Percentiles rank a stretch among this genome's conserved stretches.
Evolutionary conservation across 2,797 vertebrate genomes (phyloP).

Genomic region (Pelobates cultripes): DNA sequence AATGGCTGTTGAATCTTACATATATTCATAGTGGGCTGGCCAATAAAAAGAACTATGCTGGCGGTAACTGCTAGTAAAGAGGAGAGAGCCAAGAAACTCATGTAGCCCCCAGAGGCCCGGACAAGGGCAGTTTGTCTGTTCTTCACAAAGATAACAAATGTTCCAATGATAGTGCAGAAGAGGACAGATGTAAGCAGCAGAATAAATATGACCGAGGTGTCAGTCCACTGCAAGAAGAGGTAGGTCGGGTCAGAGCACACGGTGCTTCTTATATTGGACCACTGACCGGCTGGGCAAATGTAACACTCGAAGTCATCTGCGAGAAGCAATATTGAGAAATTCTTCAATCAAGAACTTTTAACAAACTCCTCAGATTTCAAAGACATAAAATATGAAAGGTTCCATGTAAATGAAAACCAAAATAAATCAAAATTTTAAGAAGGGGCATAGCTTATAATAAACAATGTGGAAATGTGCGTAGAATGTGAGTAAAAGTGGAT

Average conservation of each 20-base stretch:
- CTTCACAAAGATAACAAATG: slow-evolving; percentile 70
- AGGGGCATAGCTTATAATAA: too few relatives aligned
- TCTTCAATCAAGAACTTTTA: neutral
- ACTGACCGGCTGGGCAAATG: slow-evolving; percentile 74
- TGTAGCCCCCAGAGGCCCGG: slow-evolving; percentile 73
- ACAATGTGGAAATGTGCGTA: too few relatives aligned
- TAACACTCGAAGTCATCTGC: slow-evolving; percentile 65
- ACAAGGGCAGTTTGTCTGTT: slow-evolving; percentile 73
- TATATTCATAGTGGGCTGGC: slow-evolving; percentile 66
- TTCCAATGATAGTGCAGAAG: slow-evolving; percentile 60
- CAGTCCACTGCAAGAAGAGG: slow-evolving; percentile 74
- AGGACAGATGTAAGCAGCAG: slow-evolving; percentile 59
- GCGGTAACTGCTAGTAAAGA: slow-evolving; percentile 71
- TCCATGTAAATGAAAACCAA: too few relatives aligned
- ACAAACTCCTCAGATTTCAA: neutral
- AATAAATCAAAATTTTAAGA: too few relatives aligned
- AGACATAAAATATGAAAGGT: too few relatives aligned
- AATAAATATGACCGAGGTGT: slow-evolving; percentile 67
- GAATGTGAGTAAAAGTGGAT: too few relatives aligned
- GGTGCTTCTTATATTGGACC: slow-evolving; percentile 77
- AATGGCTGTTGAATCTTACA: slow-evolving; percentile 77
- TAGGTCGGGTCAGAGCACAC: slow-evolving; percentile 74
- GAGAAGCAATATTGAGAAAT: neutral
- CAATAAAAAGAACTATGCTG: slow-evolving; percentile 77
- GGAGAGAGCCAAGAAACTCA: slow-evolving; percentile 71